These are phyloP conservation scores for Emydocephalus ijimae DNA, from an alignment of 2,113 vertebrate genomes.

Conservation along the genomic window DNA sequence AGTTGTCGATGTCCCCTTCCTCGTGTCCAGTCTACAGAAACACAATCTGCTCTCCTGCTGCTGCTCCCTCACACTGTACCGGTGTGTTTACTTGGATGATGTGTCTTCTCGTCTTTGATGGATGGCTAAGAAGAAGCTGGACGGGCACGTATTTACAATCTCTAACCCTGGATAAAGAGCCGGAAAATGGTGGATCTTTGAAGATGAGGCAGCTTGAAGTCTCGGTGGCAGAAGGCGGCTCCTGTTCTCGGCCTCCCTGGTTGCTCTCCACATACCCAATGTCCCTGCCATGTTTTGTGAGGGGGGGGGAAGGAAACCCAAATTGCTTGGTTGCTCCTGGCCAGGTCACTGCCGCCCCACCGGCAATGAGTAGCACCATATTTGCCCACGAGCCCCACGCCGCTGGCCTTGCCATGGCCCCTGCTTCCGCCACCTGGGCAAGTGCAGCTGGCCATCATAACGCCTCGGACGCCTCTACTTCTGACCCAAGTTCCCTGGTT, in stretches of 20 bases:
- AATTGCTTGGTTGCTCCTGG: constrained; percentile 40
- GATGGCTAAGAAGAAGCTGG: constrained; percentile 64
- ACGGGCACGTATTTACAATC: constrained; percentile 74
- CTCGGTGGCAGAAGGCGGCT: constrained; percentile 19
- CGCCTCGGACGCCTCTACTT: constrained; percentile 59
- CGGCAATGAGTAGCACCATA: constrained; percentile 69
- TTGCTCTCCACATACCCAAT: constrained; percentile 33
- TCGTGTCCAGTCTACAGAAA: neutral
- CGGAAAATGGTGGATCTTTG: constrained; percentile 52
- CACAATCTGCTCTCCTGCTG: constrained; percentile 8
- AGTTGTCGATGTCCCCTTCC: neutral
- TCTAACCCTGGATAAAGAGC: constrained; percentile 64
- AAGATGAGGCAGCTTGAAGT: constrained; percentile 35
- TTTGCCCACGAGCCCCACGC: constrained; percentile 52
- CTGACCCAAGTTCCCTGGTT: constrained; percentile 72
- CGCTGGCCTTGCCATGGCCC: constrained; percentile 41
- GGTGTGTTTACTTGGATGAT: neutral
- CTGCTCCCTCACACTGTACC: neutral
- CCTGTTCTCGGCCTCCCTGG: constrained; percentile 2
- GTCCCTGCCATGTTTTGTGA: constrained; percentile 12
- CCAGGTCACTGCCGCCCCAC: constrained; percentile 39
- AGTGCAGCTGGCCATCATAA: constrained; percentile 26
- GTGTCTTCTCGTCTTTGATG: constrained; percentile 16
- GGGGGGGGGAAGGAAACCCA: neutral
- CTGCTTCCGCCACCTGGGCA: constrained; percentile 23